phyloP scores from a whole-genome alignment of 2,797 vertebrate species.

The Allobates femoralis region DNA sequence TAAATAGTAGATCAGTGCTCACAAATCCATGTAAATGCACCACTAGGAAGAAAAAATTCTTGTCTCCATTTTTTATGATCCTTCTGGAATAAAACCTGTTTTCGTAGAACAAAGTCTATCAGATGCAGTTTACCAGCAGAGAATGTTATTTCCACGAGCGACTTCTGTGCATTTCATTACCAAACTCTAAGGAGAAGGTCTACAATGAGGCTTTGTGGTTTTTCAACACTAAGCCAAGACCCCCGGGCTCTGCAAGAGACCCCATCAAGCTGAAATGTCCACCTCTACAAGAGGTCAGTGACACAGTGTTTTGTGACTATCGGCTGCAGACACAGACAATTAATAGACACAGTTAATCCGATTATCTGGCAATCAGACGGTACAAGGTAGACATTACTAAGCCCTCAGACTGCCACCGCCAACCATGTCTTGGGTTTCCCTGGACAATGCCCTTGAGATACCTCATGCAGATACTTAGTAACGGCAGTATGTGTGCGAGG shows the following conservation, averaged over 20 bases:
- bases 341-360: neutral
- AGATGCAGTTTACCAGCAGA: too few relatives aligned
- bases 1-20: too few relatives aligned
- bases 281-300: neutral
- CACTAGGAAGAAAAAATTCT: too few relatives aligned
- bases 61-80: too few relatives aligned
- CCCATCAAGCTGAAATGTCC: neutral
- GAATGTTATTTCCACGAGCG: too few relatives aligned
- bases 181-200: neutral
- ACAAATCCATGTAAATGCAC: too few relatives aligned
- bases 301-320: neutral
- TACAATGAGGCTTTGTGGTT: neutral
- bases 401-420: neutral
- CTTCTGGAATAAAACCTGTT: too few relatives aligned
- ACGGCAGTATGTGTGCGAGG: neutral
- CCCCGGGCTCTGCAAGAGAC: neutral
- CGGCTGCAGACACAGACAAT: neutral
- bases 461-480: neutral
- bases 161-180: neutral
- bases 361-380: constrained; percentile 5
- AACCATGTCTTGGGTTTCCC: neutral
- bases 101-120: too few relatives aligned
- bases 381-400: neutral
- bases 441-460: neutral
- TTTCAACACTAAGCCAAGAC: neutral